Percentiles rank a stretch among this genome's conserved stretches.
Conservation (phyloP, 2,888 invertebrate species). For the Scaptodrosophila latifasciaeformis region DNA sequence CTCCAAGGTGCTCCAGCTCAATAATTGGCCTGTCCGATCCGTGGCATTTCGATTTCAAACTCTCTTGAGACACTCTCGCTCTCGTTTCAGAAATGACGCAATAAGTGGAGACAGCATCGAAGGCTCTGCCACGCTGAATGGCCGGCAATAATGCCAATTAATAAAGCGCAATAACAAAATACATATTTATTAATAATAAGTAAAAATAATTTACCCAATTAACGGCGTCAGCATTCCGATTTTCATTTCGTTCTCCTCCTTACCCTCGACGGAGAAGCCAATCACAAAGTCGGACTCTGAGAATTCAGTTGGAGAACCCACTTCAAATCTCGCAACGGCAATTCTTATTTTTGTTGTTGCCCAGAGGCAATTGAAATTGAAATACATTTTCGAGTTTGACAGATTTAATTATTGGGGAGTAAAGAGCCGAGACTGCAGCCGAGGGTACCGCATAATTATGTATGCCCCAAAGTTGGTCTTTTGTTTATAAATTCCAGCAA, state of each 20-base stretch:
- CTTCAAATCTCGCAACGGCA: too few species aligned
- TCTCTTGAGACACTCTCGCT: too few species aligned
- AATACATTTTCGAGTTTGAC: constrained; percentile 46
- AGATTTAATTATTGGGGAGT: constrained; percentile 56
- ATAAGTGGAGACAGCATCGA: constrained; percentile 23
- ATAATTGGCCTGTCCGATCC: too few species aligned
- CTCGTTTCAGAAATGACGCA: constrained; percentile 56
- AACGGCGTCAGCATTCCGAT: constrained; percentile 57
- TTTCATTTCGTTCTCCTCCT: constrained; percentile 26
- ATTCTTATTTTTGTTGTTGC: constrained; percentile 7
- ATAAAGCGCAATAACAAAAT: constrained; percentile 54
- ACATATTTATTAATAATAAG: constrained; percentile 66
- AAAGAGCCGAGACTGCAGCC: too few species aligned
- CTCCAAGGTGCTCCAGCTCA: too few species aligned
- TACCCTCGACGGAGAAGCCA: constrained; percentile 1
- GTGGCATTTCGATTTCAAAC: too few species aligned
- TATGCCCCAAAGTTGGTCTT: constrained; percentile 21
- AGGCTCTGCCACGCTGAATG: constrained; percentile 16
- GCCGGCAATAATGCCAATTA: constrained; percentile 61
- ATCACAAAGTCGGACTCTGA: too few species aligned
- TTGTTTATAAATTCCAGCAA: too few species aligned
- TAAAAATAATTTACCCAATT: constrained; percentile 62
- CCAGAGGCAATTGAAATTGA: constrained; percentile 32
- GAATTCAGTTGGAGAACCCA: too few species aligned
- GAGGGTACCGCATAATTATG: constrained; percentile 40